phyloP scores from a whole-genome alignment of 2,113 vertebrate species.

The Siniperca knerii region DNA sequence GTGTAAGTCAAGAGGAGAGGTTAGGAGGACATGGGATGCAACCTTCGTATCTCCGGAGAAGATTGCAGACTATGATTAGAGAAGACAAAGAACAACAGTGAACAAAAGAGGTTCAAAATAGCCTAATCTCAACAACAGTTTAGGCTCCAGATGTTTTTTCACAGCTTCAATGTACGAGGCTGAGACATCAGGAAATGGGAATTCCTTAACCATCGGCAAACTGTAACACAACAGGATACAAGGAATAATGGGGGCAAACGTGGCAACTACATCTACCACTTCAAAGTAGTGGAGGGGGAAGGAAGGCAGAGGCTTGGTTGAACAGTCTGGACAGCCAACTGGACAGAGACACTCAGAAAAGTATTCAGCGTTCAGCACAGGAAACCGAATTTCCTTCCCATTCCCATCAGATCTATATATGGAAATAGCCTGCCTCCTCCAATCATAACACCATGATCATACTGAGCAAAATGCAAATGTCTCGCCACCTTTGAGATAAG shows the following conservation, averaged over 20 bases:
- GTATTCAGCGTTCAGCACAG: conserved; percentile 66
- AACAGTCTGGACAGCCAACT: conserved; percentile 42
- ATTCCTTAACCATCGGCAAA: conserved; percentile 54
- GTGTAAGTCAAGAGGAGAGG: conserved; percentile 39
- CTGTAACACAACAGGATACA: conserved; percentile 77
- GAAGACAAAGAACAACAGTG: conserved; percentile 43
- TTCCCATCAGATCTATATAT: conserved; percentile 70
- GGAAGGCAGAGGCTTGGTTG: conserved; percentile 59
- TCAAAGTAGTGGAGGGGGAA: conserved; percentile 56
- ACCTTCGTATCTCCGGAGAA: conserved; percentile 43
- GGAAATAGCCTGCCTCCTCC: conserved; percentile 55
- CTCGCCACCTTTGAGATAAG: conserved; percentile 24
- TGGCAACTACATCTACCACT: conserved; percentile 38
- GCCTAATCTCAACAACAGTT: conserved; percentile 23
- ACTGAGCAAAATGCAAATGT: conserved; percentile 32
- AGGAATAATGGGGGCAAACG: conserved; percentile 47
- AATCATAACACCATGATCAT: not conserved
- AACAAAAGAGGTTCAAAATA: conserved; percentile 63
- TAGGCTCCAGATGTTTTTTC: conserved; percentile 61
- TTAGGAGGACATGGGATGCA: conserved; percentile 62
- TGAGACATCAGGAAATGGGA: conserved; percentile 59
- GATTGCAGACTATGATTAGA: conserved; percentile 56
- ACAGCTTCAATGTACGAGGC: not conserved
- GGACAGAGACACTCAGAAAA: conserved; percentile 65
- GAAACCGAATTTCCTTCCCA: conserved; percentile 79